A percentile compares a stretch with the other conserved stretches of the same genome.
These are phyloP conservation scores for Coranthus polyacanthus DNA, from an alignment of 2,797 vertebrate species.

Conservation along the genomic window DNA sequence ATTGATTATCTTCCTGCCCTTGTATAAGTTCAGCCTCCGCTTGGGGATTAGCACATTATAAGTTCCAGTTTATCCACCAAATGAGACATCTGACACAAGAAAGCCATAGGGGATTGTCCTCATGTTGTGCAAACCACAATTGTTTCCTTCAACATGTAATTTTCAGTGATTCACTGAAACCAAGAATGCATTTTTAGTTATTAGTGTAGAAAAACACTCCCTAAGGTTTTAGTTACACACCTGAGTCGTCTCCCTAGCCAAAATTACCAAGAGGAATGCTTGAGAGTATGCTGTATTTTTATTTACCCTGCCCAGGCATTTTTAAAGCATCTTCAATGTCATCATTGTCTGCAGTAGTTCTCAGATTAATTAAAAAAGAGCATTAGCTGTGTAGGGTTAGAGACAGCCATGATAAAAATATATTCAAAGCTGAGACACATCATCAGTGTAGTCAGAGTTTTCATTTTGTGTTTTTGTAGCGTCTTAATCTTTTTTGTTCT, in stretches of 20 bases:
- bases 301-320: constrained; percentile 9
- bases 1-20: constrained; percentile 64
- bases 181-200: constrained; percentile 5
- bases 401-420: neutral
- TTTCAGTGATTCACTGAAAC: constrained; percentile 7
- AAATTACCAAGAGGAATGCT: constrained; percentile 14
- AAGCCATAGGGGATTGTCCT: neutral
- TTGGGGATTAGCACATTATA: constrained; percentile 37
- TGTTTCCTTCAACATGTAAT: constrained; percentile 21
- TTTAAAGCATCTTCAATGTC: constrained; percentile 10
- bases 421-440: neutral
- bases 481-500: constrained; percentile 8
- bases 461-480: constrained; percentile 3
- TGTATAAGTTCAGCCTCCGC: constrained; percentile 38
- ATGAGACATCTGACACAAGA: constrained; percentile 25
- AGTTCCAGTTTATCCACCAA: constrained; percentile 51
- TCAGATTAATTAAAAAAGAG: constrained; percentile 1
- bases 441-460: neutral
- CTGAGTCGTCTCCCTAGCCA: neutral
- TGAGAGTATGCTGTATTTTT: constrained; percentile 11
- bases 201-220: neutral
- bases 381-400: neutral
- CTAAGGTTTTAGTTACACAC: neutral
- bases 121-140: constrained; percentile 11
- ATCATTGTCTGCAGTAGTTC: neutral